Conservation (phyloP, 1,140 invertebrate genomes). For the Trichonephila inaurata region DNA sequence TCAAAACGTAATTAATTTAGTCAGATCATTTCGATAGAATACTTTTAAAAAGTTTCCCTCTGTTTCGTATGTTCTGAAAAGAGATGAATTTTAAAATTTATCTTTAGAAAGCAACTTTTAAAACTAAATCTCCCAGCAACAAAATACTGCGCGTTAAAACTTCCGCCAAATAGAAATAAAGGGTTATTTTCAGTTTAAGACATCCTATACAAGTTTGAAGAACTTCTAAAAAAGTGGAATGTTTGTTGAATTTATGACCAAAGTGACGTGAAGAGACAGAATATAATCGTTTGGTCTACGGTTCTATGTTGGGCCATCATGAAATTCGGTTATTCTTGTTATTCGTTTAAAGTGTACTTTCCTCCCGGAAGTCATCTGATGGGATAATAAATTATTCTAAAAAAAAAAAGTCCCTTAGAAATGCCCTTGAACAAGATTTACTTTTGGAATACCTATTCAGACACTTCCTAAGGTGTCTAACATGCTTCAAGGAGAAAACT, state of each 20-base stretch:
- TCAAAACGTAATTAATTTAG: no score
- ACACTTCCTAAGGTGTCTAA: not conserved
- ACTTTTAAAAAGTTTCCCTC: no score
- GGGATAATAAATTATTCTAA: not conserved
- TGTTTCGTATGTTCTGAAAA: no score
- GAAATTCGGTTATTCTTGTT: not conserved
- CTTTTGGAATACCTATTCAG: not conserved
- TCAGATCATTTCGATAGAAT: no score
- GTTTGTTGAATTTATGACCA: not conserved
- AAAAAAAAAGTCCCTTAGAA: not conserved
- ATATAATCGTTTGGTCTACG: not conserved
- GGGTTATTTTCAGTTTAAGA: no score
- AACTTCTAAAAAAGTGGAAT: not conserved
- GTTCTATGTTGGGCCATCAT: not conserved
- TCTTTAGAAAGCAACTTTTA: no score
- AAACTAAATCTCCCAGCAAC: no score
- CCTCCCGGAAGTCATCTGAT: constrained; percentile 2
- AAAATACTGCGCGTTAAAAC: no score
- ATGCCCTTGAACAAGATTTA: constrained; percentile 19
- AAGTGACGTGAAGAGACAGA: not conserved
- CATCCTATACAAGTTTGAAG: not conserved
- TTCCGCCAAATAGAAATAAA: no score
- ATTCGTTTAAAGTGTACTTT: not conserved
- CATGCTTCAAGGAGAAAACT: not conserved
- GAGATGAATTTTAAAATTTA: no score